phyloP scores from a whole-genome alignment of 2,797 vertebrate species.

The Halcyon badia region DNA sequence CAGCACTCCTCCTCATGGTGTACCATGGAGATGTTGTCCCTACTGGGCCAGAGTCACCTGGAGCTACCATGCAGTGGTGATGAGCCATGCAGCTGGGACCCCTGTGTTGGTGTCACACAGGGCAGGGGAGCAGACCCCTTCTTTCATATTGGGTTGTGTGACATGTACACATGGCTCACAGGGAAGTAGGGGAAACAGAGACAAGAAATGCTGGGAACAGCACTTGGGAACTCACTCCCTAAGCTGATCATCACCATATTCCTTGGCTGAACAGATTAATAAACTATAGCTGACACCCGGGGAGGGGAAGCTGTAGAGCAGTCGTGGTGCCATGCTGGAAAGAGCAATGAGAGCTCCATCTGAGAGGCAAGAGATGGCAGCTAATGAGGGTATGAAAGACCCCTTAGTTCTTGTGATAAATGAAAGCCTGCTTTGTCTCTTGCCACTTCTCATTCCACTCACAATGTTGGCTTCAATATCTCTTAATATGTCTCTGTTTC shows the following conservation, averaged over 20 bases:
- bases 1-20: background rate
- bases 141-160: background rate
- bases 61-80: background rate
- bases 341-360: background rate
- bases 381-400: background rate
- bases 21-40: background rate
- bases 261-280: background rate
- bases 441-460: background rate
- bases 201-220: background rate
- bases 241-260: background rate
- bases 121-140: background rate
- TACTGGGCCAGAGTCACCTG: background rate
- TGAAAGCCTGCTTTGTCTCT: background rate
- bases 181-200: background rate
- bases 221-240: background rate
- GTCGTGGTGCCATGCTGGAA: background rate
- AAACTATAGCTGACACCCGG: background rate
- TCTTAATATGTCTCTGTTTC: background rate
- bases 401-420: background rate
- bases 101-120: fast-evolving
- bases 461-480: background rate
- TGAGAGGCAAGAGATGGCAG: background rate
- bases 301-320: background rate
- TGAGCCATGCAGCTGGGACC: background rate
- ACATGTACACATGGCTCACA: background rate